Base-by-base conservation (phyloP, 2,888 invertebrate genomes). In the Ischnus inquisitorius region DNA sequence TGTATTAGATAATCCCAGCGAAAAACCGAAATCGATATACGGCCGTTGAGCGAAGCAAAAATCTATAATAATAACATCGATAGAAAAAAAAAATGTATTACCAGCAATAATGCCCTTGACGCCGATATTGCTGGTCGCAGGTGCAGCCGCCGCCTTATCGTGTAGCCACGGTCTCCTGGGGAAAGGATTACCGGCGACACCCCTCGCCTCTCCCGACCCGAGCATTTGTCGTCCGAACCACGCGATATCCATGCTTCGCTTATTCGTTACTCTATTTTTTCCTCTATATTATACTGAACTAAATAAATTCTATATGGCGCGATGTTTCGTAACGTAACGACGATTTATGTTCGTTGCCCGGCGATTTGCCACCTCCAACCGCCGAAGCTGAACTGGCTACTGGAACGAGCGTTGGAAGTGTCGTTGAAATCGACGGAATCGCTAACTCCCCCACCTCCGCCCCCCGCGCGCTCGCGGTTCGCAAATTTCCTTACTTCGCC, bases 71-170 rank as follows among this genome's bases (percentile, higher is more conserved):
- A 68, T n/a, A 62, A 22, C 22, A 60, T 41, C 1, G n/a, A 39
- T 75, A 19, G 34, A 65, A 51, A 75, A 76, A 60, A 64, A 34
- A 34, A 43, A 19, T 60, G 51, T 91, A 80, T 87, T 92, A 94
- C 97, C 97, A 93, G 98, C 99, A 77, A 99, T 95, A 86, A 99
- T 97, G 91, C 99, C 99, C 94, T 99, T 98, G 48, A 98, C 88
- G 14, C 98, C 98, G 87, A 96, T 95, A 80, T 90, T 91, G 64
- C 89, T 89, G 64, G 95, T 95, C 69, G 95, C 95, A 60, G 95
- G 95, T 57, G 95, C 95, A 80, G 96, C 95, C 80, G 97, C 97
- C 84, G 97, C 97, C 85, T 94, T 95, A 85, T 96, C 95, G 51
- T 94, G 92, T 96, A 97, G 96, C 97, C 97, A 97, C 91, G 97